Evolutionary conservation across 2,113 vertebrate species (phyloP), one percentile per base, ranked within the genome.

Genomic region (Oplegnathus fasciatus): DNA sequence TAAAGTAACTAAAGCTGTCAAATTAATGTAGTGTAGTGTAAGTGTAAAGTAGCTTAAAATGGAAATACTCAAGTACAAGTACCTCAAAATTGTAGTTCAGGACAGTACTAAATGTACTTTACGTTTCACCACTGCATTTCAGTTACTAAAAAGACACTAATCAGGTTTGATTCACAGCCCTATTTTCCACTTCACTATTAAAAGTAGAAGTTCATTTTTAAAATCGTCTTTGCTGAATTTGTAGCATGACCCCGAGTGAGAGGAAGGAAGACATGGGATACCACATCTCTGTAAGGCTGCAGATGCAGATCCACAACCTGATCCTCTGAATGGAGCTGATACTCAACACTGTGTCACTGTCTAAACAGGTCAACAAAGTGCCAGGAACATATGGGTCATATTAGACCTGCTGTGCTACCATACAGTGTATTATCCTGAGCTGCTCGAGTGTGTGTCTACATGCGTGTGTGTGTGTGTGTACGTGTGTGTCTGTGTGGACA

Each of bases 331-430:
- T 61, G 88, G 84, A 77, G 70, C 81, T 50, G 84, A 93, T 71
- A 92, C 89, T 91, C 69, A 91, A 87, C 69, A 82, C 83, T 67
- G 87, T 75, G 68, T 81, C 80, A 83, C 74, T 69, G 86, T 88
- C 87, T 82, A 87, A 90, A 42, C 85, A 81, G 92, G 85, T 91
- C 92, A 91, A 86, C 90, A 86, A 86, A 85, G 87, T 72, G 1
- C 28, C 80, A 28, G 24, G 74, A 91, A 83, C 93, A 93, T 84
- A 91, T 85, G 86, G 92, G 85, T 92, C 91, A 90, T 74, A 88
- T 91, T 66, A 88, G 77, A 82, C 80, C 54, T 6, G 40, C 40
- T 2, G 4, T 81, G 86, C 83, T 84, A 78, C 69, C 8, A n/a
- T 75, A 68, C 77, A 48, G 42, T 68, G 83, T 62, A 84, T 91